Evolutionary conservation across 2,797 vertebrate species (phyloP), one percentile per base, ranked within the genome.

Genomic region (Danio albolineatus): DNA sequence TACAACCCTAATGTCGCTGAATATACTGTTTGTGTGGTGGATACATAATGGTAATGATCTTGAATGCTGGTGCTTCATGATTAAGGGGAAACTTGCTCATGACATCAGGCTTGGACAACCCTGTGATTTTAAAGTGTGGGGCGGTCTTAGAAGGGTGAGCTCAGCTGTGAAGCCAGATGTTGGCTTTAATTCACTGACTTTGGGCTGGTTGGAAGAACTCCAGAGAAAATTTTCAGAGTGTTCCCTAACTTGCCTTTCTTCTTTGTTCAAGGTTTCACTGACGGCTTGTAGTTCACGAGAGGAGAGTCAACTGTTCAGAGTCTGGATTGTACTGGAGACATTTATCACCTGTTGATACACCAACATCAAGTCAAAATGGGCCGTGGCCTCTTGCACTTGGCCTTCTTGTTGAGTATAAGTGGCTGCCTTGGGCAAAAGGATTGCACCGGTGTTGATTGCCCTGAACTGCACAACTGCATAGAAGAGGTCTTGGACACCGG

Each of bases 401-500:
- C 92, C 57, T 51, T 95, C 17, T 76, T 95, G 0, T 65, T 92
- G 1, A 90, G 82, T 44, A 4, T 39, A 0, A 77, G 85, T 0
- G 2, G 84, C n/a, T 84, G 61, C 41, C 49, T 36, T 0, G 91
- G 91, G 1, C 94, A 95, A 86, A 90, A 77, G 59, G 96, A 98
- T 88, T 99, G 97, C 89, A 96, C 95, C 0, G 94, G 94, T 0
- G 88, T 89, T 0, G 92, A 94, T 73, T 98, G 97, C 81, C 94
- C 95, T 4, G 83, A 83, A 0, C 88, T 96, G 78, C 91, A 95
- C 82, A 92, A 95, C 88, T 99, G 97, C 80, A 95, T 98, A 0
- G 93, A 97, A 85, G 96, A 98, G 3, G 91, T 92, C 2, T 88
- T 97, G 86, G 95, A 95, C 83, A 90, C 89, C 0, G 95, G 92